phyloP scores from a whole-genome alignment of 2,113 vertebrate species.

The Otolemur garnettii region DNA sequence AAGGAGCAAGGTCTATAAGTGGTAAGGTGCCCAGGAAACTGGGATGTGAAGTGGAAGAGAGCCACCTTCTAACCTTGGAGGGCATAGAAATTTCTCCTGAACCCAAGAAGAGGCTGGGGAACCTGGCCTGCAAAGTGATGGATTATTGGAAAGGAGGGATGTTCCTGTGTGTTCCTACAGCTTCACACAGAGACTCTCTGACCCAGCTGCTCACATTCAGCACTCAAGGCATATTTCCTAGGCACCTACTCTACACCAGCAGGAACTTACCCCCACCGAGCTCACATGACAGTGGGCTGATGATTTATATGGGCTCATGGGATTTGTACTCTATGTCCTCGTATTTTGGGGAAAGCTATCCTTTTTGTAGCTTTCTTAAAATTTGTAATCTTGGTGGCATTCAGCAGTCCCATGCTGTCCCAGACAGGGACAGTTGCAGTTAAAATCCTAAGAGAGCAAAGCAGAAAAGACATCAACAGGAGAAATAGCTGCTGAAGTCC shows the following conservation, averaged over 20 bases:
- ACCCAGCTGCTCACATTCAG: background rate
- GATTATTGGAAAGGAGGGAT: background rate
- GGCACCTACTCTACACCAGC: background rate
- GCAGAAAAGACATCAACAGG: background rate
- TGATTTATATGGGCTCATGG: background rate
- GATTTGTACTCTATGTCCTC: background rate
- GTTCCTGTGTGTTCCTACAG: background rate
- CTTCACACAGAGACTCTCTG: background rate
- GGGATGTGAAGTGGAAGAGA: background rate
- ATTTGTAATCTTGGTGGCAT: background rate
- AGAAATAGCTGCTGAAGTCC: background rate
- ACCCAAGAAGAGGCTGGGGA: background rate
- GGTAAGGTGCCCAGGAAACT: background rate
- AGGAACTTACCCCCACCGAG: background rate
- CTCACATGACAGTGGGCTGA: background rate
- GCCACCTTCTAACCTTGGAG: background rate
- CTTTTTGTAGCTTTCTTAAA: background rate
- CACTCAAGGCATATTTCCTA: background rate
- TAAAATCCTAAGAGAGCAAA: background rate
- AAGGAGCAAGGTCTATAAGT: background rate
- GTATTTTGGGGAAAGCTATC: background rate
- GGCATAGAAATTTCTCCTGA: background rate
- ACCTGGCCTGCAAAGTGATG: background rate
- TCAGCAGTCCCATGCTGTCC: background rate
- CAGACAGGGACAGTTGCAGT: background rate